phyloP scores from a whole-genome alignment of 35 echinoderm and acorn worm genomes.

The Apostichopus parvimensis region DNA sequence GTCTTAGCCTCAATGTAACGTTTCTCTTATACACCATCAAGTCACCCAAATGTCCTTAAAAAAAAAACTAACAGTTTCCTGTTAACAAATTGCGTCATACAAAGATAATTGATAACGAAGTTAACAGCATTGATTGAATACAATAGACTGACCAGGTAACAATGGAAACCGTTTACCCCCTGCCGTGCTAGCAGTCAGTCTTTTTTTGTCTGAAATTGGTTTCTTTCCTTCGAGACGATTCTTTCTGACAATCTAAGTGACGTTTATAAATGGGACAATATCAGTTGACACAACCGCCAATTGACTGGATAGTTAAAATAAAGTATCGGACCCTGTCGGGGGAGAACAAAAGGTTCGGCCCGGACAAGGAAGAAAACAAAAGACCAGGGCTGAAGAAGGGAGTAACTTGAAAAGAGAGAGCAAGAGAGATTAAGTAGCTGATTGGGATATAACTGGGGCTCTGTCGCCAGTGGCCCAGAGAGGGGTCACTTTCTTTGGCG shows the following conservation, averaged over 20 bases:
- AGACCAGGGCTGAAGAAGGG: background rate
- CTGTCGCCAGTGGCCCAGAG: constrained; percentile 28
- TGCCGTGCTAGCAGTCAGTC: background rate
- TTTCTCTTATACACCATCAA: too few relatives aligned
- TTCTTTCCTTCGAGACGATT: background rate
- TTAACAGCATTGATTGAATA: background rate
- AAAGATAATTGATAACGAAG: background rate
- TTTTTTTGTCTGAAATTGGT: background rate
- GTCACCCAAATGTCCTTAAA: too few relatives aligned
- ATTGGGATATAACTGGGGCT: constrained; percentile 38
- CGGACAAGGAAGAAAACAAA: constrained; percentile 14
- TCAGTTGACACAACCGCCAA: background rate
- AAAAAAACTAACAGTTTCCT: background rate
- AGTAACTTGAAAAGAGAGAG: constrained; percentile 35
- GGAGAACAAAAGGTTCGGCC: background rate
- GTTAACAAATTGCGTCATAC: background rate
- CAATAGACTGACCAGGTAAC: background rate
- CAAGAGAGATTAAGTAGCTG: constrained; percentile 13
- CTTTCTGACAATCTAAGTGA: constrained; percentile 5
- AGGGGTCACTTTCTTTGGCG: background rate
- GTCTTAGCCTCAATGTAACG: too few relatives aligned
- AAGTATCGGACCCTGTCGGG: too few relatives aligned
- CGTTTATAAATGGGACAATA: background rate
- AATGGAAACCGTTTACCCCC: background rate
- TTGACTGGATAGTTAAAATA: background rate